These are phyloP conservation scores for Circaetus cinerascens DNA, from an alignment of 2,113 vertebrate genomes.

Conservation along the genomic window DNA sequence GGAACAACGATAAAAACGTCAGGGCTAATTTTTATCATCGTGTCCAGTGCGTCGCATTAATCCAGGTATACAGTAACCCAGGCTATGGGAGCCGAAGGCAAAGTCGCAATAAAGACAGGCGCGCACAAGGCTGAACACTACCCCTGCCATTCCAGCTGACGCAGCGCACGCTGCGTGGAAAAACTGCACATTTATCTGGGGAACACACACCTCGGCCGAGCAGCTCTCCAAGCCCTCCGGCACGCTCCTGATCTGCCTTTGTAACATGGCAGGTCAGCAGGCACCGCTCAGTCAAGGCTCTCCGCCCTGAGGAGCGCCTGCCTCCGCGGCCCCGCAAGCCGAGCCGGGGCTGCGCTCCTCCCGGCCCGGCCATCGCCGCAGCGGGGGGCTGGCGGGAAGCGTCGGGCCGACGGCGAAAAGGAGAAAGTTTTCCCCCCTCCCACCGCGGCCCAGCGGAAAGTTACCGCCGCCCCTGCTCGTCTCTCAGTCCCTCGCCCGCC, in stretches of 20 bases:
- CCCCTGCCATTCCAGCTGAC: background rate
- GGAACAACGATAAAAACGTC: background rate
- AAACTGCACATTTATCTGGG: background rate
- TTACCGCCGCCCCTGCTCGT: background rate
- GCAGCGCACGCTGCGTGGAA: background rate
- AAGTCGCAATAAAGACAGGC: background rate
- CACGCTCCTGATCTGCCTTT: background rate
- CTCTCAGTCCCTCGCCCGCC: background rate
- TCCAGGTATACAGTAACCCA: background rate
- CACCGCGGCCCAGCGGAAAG: constrained; percentile 2
- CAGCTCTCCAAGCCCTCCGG: background rate
- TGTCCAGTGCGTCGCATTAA: background rate
- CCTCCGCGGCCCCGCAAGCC: background rate
- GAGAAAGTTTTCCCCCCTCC: background rate
- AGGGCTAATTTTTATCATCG: background rate
- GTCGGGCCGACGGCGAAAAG: background rate
- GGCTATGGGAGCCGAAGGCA: background rate
- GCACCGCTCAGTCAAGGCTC: background rate
- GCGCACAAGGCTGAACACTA: background rate
- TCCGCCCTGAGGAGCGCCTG: background rate
- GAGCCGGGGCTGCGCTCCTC: background rate
- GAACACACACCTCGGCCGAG: background rate
- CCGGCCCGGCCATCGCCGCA: background rate
- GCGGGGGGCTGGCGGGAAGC: background rate
- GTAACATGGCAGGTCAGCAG: background rate